Base-by-base conservation (phyloP, 1,140 invertebrate species). In the Octopus bimaculoides region DNA sequence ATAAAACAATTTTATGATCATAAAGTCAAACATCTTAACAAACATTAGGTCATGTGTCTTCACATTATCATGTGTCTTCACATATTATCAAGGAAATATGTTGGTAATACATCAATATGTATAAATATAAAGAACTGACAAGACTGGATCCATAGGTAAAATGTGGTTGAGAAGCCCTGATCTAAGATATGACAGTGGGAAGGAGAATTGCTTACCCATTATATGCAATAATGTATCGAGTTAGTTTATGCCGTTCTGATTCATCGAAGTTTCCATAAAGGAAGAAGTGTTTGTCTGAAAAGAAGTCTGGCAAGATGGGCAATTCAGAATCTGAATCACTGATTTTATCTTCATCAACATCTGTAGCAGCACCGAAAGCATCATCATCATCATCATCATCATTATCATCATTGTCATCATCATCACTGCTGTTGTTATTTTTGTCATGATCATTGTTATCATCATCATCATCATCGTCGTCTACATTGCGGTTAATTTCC, bases 221-320 rank as follows among this genome's bases (percentile, higher is more conserved):
- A 81, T 89, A 89, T 17, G 89, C 90, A 74, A 83, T 84, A 53
- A 90, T 89, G 69, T 87, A 89, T 80, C 89, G 78, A 5, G 80
- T 84, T 78, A 90, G 74, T 52, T 84, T 77, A 75, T 85, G 82
- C 78, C 83, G 82, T 75, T 88, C 85, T 54, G 74, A 56, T 3
- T 76, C 80, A 17, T 80, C 80, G 74, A 90, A 87, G 26, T 85
- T 82, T 82, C 90, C 89, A 84, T 90, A 90, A 4, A 90, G 82
- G 71, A 90, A 87, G 84, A 90, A 90, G 78, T 85, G 79, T 82
- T 88, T 89, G 53, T 86, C 85, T 12, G 83, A 77, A 75, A 90
- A 88, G 78, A 90, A 88, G 74, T 89, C 88, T n/a, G 89, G 89
- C 10, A 90, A 78, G 54, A 88, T 87, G 8, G 89, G 89, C 41